phyloP scores from a whole-genome alignment of 1,140 invertebrate genomes.

The Nymphalis io region DNA sequence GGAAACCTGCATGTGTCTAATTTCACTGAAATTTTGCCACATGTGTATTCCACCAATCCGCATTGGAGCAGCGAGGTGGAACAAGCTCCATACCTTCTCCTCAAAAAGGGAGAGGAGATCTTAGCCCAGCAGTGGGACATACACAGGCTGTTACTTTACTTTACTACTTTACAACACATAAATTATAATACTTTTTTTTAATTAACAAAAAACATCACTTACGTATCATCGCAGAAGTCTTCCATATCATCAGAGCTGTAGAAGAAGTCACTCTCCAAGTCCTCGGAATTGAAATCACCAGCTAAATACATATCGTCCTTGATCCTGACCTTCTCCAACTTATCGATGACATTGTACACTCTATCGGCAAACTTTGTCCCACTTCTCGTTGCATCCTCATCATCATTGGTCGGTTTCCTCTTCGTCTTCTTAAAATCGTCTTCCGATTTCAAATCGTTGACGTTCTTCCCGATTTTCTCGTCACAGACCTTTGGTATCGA shows the following conservation, averaged over 20 bases:
- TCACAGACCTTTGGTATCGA: conserved; percentile 45
- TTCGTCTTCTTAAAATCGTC: conserved; percentile 43
- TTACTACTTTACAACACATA: too few relatives aligned
- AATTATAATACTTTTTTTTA: too few relatives aligned
- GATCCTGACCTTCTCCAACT: conserved; percentile 62
- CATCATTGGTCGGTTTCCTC: conserved; percentile 27
- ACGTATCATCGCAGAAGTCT: conserved; percentile 50
- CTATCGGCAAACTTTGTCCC: conserved; percentile 31
- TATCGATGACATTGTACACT: conserved; percentile 65
- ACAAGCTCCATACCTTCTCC: background rate
- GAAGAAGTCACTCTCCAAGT: conserved; percentile 64
- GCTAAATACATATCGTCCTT: conserved; percentile 65
- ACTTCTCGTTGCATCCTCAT: conserved; percentile 16
- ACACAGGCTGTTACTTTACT: too few relatives aligned
- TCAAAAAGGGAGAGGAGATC: too few relatives aligned
- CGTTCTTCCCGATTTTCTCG: conserved; percentile 65
- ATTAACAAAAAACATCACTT: conserved; percentile 12
- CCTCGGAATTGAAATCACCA: conserved; percentile 57
- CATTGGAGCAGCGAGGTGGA: conserved; percentile 13
- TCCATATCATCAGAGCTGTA: conserved; percentile 64
- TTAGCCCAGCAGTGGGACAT: too few relatives aligned
- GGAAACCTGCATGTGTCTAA: too few relatives aligned
- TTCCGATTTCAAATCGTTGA: conserved; percentile 60
- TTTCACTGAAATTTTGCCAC: too few relatives aligned
- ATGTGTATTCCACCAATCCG: conserved; percentile 7